Evolutionary conservation across 2,888 invertebrate genomes (phyloP).

Genomic region (Tinea semifulvella): DNA sequence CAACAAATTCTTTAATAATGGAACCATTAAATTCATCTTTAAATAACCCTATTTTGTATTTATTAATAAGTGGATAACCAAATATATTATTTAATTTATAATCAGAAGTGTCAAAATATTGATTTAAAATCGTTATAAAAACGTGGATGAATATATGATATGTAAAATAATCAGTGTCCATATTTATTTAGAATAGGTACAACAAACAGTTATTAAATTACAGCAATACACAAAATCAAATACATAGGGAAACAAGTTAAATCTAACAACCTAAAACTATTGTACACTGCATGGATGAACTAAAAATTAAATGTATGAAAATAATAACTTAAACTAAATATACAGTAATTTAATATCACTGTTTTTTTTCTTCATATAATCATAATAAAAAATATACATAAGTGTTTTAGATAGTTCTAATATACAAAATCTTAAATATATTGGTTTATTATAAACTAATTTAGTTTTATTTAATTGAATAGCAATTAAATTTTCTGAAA

Average conservation of each 20-base stretch:
- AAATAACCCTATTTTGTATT: conserved; percentile 25
- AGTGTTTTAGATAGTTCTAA: conserved; percentile 21
- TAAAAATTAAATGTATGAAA: no score
- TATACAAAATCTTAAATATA: conserved; percentile 22
- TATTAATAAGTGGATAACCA: conserved; percentile 24
- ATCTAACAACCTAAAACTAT: no score
- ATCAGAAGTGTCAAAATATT: conserved; percentile 25
- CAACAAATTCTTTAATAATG: conserved; percentile 24
- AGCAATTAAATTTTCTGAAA: conserved; percentile 29
- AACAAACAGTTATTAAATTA: no score
- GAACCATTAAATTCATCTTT: conserved; percentile 26
- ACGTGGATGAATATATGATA: conserved; percentile 22
- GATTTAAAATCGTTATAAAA: no score
- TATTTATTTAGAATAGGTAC: no score
- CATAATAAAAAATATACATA: conserved; percentile 23
- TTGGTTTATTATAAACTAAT: conserved; percentile 21
- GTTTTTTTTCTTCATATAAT: conserved; percentile 21
- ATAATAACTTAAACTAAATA: no score
- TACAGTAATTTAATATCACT: conserved; percentile 18
- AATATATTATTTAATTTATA: conserved; percentile 25
- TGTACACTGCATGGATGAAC: no score
- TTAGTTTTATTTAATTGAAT: conserved; percentile 19
- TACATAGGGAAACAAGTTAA: no score
- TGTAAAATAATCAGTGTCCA: conserved; percentile 24
- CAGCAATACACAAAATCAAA: no score